Base-by-base conservation (phyloP, 2,797 vertebrate genomes). In the Parotocinclus haroldoi region DNA sequence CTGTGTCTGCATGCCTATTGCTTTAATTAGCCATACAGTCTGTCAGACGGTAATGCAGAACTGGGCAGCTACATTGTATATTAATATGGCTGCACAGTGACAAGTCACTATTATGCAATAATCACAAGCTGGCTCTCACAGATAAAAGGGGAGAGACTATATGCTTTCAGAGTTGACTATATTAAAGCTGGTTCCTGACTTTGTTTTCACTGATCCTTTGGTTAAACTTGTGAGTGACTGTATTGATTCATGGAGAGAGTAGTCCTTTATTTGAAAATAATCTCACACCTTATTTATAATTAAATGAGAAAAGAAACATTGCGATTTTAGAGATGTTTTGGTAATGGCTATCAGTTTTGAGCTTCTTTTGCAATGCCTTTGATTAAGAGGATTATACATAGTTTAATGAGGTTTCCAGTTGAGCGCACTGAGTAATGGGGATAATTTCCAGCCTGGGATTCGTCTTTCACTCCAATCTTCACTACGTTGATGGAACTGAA, bases 391-490 rank as follows among this genome's bases (percentile, higher is more conserved):
- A 92, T 94, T 94, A 93, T 90, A 89, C 89, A 85, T 87, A 89
- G 88, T 92, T 92, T 94, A 94, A 96, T 96, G 92, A 94, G 90
- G 92, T 96, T 96, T 95, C 92, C 92, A 90, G 91, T 91, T 88
- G 87, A 89, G 88, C 92, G 91, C 90, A 86, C 84, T 81, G 80
- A 90, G 90, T 94, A 92, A 95, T 93, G 91, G 93, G 87, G 90
- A 91, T 17, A 48, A 11, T 72, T 78, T 83, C 81, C 79, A 80
- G 78, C 37, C 65, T 55, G 63, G 67, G 70, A 76, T 72, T 87
- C 82, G 86, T 83, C 87, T 89, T 89, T 88, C 87, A 89, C 90
- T 89, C 88, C 87, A 91, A 48, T 80, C 82, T 86, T 62, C 14
- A 40, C 59, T 68, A 86, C 65, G 69, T 37, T 62, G 74, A 76